Percentiles rank a stretch among this genome's conserved stretches.
Conservation (phyloP, 2,113 vertebrate genomes). For the Peromyscus maniculatus region DNA sequence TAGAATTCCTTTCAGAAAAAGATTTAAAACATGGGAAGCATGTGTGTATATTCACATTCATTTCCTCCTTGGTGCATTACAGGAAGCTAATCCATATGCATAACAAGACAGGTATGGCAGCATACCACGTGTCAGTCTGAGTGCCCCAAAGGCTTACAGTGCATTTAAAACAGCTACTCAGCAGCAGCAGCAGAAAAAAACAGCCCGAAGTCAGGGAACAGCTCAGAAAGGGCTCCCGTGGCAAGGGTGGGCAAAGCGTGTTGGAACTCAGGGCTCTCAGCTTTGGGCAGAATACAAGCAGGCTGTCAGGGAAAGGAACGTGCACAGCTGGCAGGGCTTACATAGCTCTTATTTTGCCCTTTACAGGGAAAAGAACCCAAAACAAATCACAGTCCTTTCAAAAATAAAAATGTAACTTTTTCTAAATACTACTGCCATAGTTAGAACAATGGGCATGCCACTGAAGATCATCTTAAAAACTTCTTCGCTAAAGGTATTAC, state of each 20-base stretch:
- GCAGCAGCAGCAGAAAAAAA: not conserved
- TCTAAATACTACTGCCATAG: constrained; percentile 6
- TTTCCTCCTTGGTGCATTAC: not conserved
- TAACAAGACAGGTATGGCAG: not conserved
- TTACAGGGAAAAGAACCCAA: not conserved
- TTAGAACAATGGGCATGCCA: not conserved
- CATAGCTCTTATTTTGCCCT: not conserved
- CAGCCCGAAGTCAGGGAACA: not conserved
- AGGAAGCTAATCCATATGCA: not conserved
- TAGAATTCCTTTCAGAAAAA: not conserved
- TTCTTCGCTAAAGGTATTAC: not conserved
- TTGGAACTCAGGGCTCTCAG: not conserved
- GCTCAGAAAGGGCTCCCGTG: not conserved
- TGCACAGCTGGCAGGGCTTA: not conserved
- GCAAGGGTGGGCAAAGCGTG: not conserved
- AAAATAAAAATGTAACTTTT: constrained; percentile 12
- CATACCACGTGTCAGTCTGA: not conserved
- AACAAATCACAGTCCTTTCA: not conserved
- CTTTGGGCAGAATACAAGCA: not conserved
- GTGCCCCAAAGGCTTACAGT: not conserved
- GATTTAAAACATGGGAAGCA: not conserved
- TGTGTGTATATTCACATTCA: not conserved
- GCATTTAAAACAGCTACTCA: not conserved
- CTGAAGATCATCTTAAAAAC: constrained; percentile 12
- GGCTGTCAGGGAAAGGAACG: not conserved